These are phyloP conservation scores for Malurus alboscapulatus DNA, from an alignment of 2,113 vertebrate species.

Conservation along the genomic window DNA sequence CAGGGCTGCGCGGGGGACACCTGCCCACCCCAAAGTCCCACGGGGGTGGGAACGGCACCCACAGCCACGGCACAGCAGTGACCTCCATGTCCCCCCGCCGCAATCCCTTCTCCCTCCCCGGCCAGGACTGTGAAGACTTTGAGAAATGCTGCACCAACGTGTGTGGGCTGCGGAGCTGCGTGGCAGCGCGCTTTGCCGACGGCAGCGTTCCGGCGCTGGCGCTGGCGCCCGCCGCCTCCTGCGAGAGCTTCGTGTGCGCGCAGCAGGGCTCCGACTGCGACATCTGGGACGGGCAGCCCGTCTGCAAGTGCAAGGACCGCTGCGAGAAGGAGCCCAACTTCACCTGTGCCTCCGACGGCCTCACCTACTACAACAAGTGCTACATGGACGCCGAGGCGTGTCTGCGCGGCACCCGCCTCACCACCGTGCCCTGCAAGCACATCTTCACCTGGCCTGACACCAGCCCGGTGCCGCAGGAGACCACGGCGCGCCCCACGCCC, in stretches of 20 bases:
- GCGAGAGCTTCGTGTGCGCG: conserved; percentile 85
- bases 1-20: rapidly evolving
- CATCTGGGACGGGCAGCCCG: conserved; percentile 91
- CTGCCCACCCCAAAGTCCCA: not conserved
- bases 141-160: conserved; percentile 98
- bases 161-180: conserved; percentile 92
- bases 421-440: conserved; percentile 88
- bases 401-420: conserved; percentile 82
- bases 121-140: conserved; percentile 85
- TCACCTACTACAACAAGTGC: conserved; percentile 98
- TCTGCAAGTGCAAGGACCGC: conserved; percentile 93
- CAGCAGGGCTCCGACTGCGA: conserved; percentile 94
- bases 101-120: not conserved
- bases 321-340: conserved; percentile 96
- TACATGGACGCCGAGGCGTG: conserved; percentile 98
- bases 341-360: conserved; percentile 93
- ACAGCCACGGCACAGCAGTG: rapidly evolving
- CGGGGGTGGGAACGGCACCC: not conserved
- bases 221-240: conserved; percentile 70
- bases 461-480: conserved; percentile 83
- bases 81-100: not conserved
- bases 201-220: conserved; percentile 60
- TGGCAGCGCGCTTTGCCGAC: conserved; percentile 88
- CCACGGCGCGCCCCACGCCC: conserved; percentile 80
- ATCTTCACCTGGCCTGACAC: conserved; percentile 86